Base-by-base conservation (phyloP, 2,888 invertebrate genomes). In the Melanargia galathea region DNA sequence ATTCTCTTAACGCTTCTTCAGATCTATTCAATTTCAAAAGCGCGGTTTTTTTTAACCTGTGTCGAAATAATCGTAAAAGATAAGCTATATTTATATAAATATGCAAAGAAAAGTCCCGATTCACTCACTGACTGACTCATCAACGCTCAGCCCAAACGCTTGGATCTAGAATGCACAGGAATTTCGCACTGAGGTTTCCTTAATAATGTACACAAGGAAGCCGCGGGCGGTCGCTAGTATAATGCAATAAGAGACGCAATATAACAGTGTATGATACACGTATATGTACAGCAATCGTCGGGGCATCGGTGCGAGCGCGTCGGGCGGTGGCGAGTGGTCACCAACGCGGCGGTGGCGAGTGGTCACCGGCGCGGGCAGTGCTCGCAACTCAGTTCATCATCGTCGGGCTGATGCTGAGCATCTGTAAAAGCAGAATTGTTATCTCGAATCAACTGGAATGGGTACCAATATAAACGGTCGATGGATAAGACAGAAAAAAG, bases 351-450 rank as follows among this genome's bases (percentile, higher is more conserved):
- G 45, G 22, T 11, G 49, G 49, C 10, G 49, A n/a, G 49, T 26
- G 49, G 16, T 30, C 30, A 16, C 24, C 30, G 16, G 68, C 71
- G 69, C 66, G 67, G 69, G 61, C 55, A 66, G 70, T 62, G 69
- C 65, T 33, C 60, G 67, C 56, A 60, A 35, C 18, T 48, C 45
- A 26, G 30, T 55, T 55, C 60, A 38, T 55, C 60, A 38, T 16
- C 3, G 38, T 8, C 22, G 40, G 20, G 20, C 33, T 26, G 55
- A 55, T 55, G 40, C 40, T 16, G 40, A 10, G 43, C 55, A 55
- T 18, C 55, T 55, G 55, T 11, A n/a, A 55, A 43, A 7, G 16
- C 5, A 18, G 18, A 55, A 26, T n/a, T 22, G 18, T n/a, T 24
- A 43, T 46, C 45, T 22, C 18, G 43, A 11, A 4, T 18, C 11